Percentiles rank a stretch among this genome's conserved stretches.
phyloP scores from a whole-genome alignment of 1,140 invertebrate genomes.

The Chrysomallon squamiferum region DNA sequence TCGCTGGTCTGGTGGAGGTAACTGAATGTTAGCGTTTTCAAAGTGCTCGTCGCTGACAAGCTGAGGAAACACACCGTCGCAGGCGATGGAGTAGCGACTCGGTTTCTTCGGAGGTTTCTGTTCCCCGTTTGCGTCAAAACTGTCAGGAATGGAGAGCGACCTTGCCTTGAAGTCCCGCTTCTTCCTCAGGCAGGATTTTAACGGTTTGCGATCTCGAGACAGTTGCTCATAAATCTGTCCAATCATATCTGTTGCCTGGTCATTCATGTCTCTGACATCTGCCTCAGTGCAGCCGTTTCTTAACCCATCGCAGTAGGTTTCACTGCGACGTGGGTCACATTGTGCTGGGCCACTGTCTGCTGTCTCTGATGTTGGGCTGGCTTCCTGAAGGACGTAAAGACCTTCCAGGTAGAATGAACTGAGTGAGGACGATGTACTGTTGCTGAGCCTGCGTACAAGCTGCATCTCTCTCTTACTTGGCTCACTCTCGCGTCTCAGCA shows the following conservation, averaged over 20 bases:
- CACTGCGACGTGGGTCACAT: background rate
- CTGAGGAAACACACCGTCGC: conserved; percentile 49
- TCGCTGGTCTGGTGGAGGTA: conserved; percentile 1
- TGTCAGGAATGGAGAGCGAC: conserved; percentile 37
- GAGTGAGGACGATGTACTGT: conserved; percentile 21
- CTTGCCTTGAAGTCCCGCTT: conserved; percentile 31
- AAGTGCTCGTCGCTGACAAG: conserved; percentile 34
- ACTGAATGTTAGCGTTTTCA: conserved; percentile 6
- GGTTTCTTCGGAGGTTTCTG: conserved; percentile 28
- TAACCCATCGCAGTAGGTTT: background rate
- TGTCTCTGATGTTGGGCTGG: conserved; percentile 33
- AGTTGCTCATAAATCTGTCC: conserved; percentile 18
- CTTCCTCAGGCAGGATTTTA: conserved; percentile 56
- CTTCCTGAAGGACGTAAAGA: conserved; percentile 43
- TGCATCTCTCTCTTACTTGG: background rate
- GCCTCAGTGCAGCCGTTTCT: conserved; percentile 17
- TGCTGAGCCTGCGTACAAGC: conserved; percentile 6
- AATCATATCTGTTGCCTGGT: background rate
- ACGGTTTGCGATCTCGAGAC: conserved; percentile 44
- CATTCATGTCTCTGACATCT: background rate
- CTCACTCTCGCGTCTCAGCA: background rate
- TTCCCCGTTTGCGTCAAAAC: conserved; percentile 4
- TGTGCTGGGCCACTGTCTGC: background rate
- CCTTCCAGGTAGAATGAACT: conserved; percentile 29
- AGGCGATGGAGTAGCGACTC: conserved; percentile 54